Conservation (phyloP, 2,113 vertebrate species). For the Mustelus asterias region DNA sequence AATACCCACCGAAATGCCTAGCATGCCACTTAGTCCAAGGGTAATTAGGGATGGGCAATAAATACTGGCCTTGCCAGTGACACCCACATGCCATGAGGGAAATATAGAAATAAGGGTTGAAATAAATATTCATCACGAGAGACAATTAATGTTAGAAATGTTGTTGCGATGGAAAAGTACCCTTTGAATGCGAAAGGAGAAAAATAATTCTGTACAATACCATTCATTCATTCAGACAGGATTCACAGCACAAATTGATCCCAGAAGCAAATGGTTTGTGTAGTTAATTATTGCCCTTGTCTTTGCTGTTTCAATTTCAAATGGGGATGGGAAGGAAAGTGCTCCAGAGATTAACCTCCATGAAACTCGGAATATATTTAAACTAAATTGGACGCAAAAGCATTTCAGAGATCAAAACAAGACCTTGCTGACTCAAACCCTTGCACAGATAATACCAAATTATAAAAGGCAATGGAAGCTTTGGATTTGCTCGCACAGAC, state of each 20-base stretch:
- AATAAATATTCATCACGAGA: not conserved
- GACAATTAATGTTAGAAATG: not conserved
- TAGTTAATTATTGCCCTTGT: not conserved
- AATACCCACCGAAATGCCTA: too few species aligned
- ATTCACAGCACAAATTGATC: not conserved
- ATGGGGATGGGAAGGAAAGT: not conserved
- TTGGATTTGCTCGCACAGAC: not conserved
- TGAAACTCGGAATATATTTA: not conserved
- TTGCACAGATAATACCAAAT: not conserved
- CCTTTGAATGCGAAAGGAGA: not conserved
- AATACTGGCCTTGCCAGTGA: too few species aligned
- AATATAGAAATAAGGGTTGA: not conserved
- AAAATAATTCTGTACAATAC: not conserved
- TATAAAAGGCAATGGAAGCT: not conserved
- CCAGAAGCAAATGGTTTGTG: not conserved
- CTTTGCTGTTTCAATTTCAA: not conserved
- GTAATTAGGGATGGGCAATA: too few species aligned
- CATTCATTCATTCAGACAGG: not conserved
- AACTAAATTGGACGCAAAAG: not conserved
- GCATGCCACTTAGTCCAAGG: too few species aligned
- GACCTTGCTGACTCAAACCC: not conserved
- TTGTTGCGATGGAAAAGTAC: not conserved
- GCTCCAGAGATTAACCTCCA: not conserved
- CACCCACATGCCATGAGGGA: too few species aligned
- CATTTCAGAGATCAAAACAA: constrained; percentile 1